Percentiles rank a stretch among this genome's conserved stretches.
phyloP scores from a whole-genome alignment of 2,888 invertebrate genomes.

The Acleris literana region DNA sequence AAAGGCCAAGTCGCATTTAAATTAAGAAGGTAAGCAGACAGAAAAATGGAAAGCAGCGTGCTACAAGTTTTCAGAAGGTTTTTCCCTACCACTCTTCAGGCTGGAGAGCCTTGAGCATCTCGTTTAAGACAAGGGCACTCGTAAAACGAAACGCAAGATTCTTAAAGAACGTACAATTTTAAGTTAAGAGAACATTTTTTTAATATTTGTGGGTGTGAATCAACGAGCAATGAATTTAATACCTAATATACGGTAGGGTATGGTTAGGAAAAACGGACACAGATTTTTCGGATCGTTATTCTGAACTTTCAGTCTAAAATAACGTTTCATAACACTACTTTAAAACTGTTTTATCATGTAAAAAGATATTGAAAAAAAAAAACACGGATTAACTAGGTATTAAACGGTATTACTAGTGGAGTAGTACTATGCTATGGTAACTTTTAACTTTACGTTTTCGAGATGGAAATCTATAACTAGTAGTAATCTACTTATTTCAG shows the following conservation, averaged over 20 bases:
- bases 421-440: too few relatives aligned
- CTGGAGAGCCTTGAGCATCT: constrained; percentile 15
- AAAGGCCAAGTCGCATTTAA: constrained; percentile 17
- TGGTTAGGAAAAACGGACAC: constrained; percentile 6
- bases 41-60: constrained; percentile 7
- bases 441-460: too few relatives aligned
- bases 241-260: constrained; percentile 1
- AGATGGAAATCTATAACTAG: too few relatives aligned
- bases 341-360: too few relatives aligned
- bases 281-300: background rate
- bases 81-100: constrained; percentile 4
- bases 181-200: constrained; percentile 4
- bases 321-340: too few relatives aligned
- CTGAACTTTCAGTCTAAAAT: background rate
- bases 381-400: too few relatives aligned
- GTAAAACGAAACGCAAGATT: constrained; percentile 14
- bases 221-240: background rate
- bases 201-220: background rate
- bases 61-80: constrained; percentile 2
- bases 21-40: background rate
- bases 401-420: too few relatives aligned
- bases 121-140: constrained; percentile 21
- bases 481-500: too few relatives aligned
- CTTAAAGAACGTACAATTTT: background rate
- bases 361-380: too few relatives aligned